Evolutionary conservation across 1,140 invertebrate genomes (phyloP), one percentile per base, ranked within the genome.

Genomic region (Andrena cerasifolii): DNA sequence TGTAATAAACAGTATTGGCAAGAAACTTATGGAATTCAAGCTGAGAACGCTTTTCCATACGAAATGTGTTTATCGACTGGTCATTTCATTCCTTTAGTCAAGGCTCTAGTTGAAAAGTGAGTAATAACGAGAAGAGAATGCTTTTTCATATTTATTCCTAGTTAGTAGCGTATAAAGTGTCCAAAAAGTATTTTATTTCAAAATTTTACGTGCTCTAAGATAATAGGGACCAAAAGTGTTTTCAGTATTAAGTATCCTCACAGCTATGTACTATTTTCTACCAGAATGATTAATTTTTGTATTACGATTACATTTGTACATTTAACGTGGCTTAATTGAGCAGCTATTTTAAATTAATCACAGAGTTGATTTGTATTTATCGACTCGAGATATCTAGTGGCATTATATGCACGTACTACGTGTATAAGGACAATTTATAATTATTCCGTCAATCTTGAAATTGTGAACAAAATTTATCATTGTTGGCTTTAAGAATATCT

Each of bases 161-260:
- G 24, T 61, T 40, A 24, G 21, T 61, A 12, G 58, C 33, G 5
- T 43, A 43, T 21, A 40, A 28, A 59, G 40, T 18, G 28, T 31
- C 28, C 18, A n/a, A 6, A n/a, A 59, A 36, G n/a, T n/a, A 49
- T 75, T 75, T 28, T 40, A 21, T 21, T 21, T 5, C 21, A 53
- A 49, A 58, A n/a, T 68, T 78, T 59, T 53, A 61, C 40, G 26
- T 56, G 36, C 31, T 78, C 16, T 14, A 28, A 72, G 28, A 78
- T 62, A 45, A 72, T 78, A 78, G 76, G 76, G 76, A 78, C 76
- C 76, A 78, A 78, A 78, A 78, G 31, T 78, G 36, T 78, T 73
- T 78, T 78, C 76, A 78, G 76, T 78, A 78, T 78, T 78, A 78
- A 78, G 53, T 73, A 33, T 40, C 16, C 24, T 63, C 36, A 51